phyloP scores from a whole-genome alignment of 2,888 invertebrate genomes.

The Troglohyphantes excavatus region DNA sequence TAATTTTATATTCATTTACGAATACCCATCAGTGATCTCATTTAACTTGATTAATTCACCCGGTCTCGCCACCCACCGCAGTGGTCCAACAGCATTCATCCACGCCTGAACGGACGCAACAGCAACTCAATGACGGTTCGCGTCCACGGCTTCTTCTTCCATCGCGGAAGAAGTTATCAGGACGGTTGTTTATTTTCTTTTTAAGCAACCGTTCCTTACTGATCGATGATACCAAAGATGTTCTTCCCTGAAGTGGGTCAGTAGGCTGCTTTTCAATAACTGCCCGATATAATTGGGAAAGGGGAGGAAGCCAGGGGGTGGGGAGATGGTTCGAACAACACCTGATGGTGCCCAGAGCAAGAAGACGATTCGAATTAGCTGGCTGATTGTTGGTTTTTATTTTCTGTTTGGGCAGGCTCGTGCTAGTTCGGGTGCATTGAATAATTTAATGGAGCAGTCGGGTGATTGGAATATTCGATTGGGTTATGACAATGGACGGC shows the following conservation, averaged over 20 bases:
- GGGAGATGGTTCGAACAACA: constrained; percentile 27
- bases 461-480: constrained; percentile 1
- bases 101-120: background rate
- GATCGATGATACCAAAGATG: background rate
- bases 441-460: background rate
- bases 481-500: background rate
- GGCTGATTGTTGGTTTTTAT: background rate
- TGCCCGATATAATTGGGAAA: constrained; percentile 33
- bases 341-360: constrained; percentile 3
- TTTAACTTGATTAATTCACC: too few species aligned
- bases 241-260: constrained; percentile 31
- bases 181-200: background rate
- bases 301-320: constrained; percentile 4
- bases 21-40: too few species aligned
- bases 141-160: background rate
- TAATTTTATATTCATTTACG: too few species aligned
- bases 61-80: too few species aligned
- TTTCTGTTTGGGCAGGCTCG: constrained; percentile 2
- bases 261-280: constrained; percentile 64
- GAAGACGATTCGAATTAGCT: constrained; percentile 27
- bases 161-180: constrained; percentile 21
- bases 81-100: background rate
- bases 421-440: background rate
- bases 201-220: constrained; percentile 3
- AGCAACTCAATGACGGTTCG: background rate